Percentiles rank a stretch among this genome's conserved stretches.
These are phyloP conservation scores for Todiramphus saurophagus DNA, from an alignment of 2,113 vertebrate species.

Conservation along the genomic window DNA sequence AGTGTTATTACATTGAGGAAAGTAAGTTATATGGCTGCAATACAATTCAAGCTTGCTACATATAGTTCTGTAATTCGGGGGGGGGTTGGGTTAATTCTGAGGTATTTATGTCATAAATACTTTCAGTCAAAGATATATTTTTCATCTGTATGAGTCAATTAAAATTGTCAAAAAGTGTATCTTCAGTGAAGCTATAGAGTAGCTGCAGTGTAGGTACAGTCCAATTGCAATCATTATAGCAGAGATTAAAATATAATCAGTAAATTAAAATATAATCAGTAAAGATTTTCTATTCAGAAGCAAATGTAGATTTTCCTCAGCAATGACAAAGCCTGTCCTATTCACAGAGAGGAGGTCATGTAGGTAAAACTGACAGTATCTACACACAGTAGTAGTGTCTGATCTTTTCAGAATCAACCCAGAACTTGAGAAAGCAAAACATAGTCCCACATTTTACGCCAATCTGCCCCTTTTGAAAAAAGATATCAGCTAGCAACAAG, in stretches of 20 bases:
- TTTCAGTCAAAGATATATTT: background rate
- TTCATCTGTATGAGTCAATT: background rate
- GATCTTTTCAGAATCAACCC: background rate
- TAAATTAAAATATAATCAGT: background rate
- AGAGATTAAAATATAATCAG: background rate
- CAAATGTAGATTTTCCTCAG: background rate
- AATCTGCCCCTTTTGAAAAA: background rate
- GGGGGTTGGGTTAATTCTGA: background rate
- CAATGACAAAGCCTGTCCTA: background rate
- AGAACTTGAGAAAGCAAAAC: background rate
- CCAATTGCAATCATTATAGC: background rate
- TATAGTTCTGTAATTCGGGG: background rate
- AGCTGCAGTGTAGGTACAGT: background rate
- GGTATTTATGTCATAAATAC: background rate
- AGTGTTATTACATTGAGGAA: background rate
- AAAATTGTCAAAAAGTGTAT: background rate
- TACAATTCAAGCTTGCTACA: background rate
- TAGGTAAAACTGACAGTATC: slow-evolving; percentile 10
- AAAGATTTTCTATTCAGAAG: background rate
- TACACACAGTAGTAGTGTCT: background rate
- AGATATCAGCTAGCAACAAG: background rate
- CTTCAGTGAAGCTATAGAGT: background rate
- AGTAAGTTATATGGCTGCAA: background rate
- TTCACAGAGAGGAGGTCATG: slow-evolving; percentile 7
- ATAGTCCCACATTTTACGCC: background rate